Conservation (phyloP, 30 jellyfish, hydroid and myxozoan genomes). For the Aurelia aurita region DNA sequence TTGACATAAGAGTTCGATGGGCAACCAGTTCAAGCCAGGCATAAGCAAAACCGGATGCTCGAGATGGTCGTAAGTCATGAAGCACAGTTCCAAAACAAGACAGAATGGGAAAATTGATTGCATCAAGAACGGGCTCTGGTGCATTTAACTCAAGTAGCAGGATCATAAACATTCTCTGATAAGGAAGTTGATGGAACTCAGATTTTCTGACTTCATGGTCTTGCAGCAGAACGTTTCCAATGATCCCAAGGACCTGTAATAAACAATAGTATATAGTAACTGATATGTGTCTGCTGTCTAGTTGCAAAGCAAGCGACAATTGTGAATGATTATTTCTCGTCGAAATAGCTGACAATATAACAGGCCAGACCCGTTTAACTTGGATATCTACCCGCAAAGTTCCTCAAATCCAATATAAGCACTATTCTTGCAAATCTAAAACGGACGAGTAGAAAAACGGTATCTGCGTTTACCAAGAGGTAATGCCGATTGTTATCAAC, state of each 20-base stretch:
- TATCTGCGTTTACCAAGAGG: no score
- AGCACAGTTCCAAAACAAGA: slow-evolving; percentile 92
- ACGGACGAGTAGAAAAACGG: no score
- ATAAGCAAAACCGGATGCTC: slow-evolving; percentile 96
- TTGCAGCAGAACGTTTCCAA: slow-evolving; percentile 84
- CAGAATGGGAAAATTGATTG: slow-evolving; percentile 88
- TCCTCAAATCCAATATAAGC: no score
- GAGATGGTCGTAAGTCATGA: slow-evolving; percentile 90
- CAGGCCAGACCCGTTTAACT: no score
- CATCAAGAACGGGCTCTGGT: slow-evolving; percentile 97
- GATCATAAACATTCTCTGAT: slow-evolving; percentile 92
- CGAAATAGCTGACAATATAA: no score
- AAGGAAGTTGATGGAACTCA: slow-evolving; percentile 93
- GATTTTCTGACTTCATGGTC: slow-evolving; percentile 90
- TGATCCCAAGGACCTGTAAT: slow-evolving; percentile 85
- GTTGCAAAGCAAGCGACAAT: no score
- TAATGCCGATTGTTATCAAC: no score
- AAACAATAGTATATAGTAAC: no score
- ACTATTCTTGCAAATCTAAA: no score
- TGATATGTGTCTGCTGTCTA: no score
- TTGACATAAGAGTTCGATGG: slow-evolving; percentile 91
- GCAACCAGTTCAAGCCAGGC: slow-evolving; percentile 98
- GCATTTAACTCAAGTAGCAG: slow-evolving; percentile 91
- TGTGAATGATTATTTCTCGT: no score
- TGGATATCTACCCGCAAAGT: no score